These are phyloP conservation scores for Ennomos quercinarius DNA, from an alignment of 2,888 invertebrate genomes.

Conservation along the genomic window DNA sequence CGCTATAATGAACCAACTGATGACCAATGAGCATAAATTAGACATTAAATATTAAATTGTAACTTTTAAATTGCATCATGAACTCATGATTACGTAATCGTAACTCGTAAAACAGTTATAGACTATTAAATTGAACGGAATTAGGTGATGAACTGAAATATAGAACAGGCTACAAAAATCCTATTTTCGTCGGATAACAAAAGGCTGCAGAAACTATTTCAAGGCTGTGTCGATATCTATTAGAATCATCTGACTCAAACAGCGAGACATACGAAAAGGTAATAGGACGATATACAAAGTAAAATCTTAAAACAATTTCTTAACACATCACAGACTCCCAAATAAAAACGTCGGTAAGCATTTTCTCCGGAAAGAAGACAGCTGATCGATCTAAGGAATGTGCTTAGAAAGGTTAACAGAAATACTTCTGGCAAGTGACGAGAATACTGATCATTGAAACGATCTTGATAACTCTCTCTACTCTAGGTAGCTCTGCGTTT, in stretches of 20 bases:
- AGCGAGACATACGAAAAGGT: too few species aligned
- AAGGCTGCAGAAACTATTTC: constrained; percentile 30
- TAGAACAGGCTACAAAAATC: constrained; percentile 33
- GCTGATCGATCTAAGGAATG: constrained; percentile 37
- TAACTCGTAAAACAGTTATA: constrained; percentile 56
- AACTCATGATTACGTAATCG: constrained; percentile 47
- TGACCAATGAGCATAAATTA: constrained; percentile 39
- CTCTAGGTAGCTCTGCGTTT: constrained; percentile 33
- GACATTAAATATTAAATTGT: constrained; percentile 39
- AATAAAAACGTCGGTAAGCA: constrained; percentile 24
- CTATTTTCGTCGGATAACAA: constrained; percentile 37
- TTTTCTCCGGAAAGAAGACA: constrained; percentile 32
- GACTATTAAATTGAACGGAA: constrained; percentile 56
- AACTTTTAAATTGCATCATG: constrained; percentile 45
- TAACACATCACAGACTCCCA: constrained; percentile 18
- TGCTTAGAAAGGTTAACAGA: constrained; percentile 39
- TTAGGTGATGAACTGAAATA: constrained; percentile 45
- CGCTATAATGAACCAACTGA: constrained; percentile 30
- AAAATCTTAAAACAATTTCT: constrained; percentile 12
- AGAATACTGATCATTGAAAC: constrained; percentile 41
- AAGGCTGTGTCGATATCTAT: constrained; percentile 21
- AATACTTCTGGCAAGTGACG: constrained; percentile 35
- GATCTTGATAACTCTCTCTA: constrained; percentile 42
- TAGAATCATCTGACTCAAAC: neutral
- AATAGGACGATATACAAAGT: neutral